Percentiles rank a stretch among this genome's conserved stretches.
phyloP scores from a whole-genome alignment of 1,140 invertebrate genomes.

The Mylabris phalerata region DNA sequence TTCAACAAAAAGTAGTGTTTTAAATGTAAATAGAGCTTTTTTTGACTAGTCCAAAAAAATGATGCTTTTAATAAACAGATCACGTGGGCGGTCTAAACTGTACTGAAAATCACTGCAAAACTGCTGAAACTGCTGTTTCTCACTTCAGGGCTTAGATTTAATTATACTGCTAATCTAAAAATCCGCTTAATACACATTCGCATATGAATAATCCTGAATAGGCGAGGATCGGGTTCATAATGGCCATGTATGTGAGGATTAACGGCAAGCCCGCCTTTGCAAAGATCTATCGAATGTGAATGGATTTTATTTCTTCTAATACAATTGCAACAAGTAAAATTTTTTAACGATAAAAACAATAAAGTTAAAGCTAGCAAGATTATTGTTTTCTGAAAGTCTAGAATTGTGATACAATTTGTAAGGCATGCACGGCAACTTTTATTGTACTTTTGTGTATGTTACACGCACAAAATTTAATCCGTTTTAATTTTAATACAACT shows the following conservation, averaged over 20 bases:
- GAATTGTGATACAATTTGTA: background rate
- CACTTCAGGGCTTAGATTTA: conserved; percentile 20
- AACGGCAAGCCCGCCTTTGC: conserved; percentile 1
- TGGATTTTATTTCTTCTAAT: background rate
- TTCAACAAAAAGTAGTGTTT: too few species aligned
- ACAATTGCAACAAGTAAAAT: conserved; percentile 9
- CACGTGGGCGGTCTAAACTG: too few species aligned
- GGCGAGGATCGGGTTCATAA: conserved; percentile 5
- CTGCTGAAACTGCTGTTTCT: conserved; percentile 22
- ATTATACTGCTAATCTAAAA: conserved; percentile 30
- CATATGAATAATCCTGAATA: conserved; percentile 20
- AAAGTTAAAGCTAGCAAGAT: too few species aligned
- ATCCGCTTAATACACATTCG: conserved; percentile 27
- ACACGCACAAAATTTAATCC: too few species aligned
- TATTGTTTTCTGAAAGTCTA: too few species aligned
- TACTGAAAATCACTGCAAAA: conserved; percentile 2
- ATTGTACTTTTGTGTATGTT: background rate
- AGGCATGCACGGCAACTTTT: background rate
- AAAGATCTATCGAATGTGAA: conserved; percentile 1
- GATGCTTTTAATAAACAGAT: too few species aligned
- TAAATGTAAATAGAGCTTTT: too few species aligned
- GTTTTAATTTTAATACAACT: too few species aligned
- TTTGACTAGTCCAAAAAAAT: too few species aligned
- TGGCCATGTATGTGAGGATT: conserved; percentile 14
- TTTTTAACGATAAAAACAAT: background rate